These are phyloP conservation scores for Pachyuromys duprasi DNA, from an alignment of 2,797 vertebrate genomes.

Conservation along the genomic window DNA sequence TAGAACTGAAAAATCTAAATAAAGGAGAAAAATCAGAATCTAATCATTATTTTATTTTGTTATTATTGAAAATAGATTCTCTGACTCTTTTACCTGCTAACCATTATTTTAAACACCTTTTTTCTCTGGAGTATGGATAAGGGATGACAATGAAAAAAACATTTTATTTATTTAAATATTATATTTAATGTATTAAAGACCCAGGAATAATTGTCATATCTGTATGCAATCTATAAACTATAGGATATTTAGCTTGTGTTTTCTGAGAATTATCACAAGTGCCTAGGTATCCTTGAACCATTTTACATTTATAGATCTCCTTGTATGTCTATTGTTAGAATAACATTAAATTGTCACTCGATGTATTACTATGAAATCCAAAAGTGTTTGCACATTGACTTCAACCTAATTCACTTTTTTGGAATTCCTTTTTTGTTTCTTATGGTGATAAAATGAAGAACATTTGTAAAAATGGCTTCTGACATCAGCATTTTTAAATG, in stretches of 20 bases:
- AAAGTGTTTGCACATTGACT: neutral
- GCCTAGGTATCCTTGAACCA: neutral
- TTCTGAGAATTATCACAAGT: neutral
- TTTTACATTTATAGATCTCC: conserved; percentile 42
- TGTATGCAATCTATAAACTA: neutral
- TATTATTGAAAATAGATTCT: neutral
- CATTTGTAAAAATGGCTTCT: conserved; percentile 52
- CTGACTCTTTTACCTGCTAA: neutral
- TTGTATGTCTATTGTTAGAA: neutral
- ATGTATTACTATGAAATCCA: neutral
- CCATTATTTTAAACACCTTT: neutral
- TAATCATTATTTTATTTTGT: too few relatives aligned
- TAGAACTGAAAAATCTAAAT: neutral
- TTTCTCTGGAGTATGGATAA: neutral
- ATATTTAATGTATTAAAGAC: neutral
- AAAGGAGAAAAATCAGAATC: neutral
- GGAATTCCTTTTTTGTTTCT: conserved; percentile 29
- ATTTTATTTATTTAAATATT: conserved; percentile 36
- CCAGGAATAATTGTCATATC: neutral
- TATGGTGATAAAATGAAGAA: conserved; percentile 48
- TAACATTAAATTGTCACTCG: conserved; percentile 50
- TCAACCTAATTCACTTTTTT: conserved; percentile 24
- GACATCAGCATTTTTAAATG: conserved; percentile 51
- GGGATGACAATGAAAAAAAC: neutral
- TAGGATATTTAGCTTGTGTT: neutral